Base-by-base conservation (phyloP, 1,140 invertebrate species). In the Lasaia peninsularis region DNA sequence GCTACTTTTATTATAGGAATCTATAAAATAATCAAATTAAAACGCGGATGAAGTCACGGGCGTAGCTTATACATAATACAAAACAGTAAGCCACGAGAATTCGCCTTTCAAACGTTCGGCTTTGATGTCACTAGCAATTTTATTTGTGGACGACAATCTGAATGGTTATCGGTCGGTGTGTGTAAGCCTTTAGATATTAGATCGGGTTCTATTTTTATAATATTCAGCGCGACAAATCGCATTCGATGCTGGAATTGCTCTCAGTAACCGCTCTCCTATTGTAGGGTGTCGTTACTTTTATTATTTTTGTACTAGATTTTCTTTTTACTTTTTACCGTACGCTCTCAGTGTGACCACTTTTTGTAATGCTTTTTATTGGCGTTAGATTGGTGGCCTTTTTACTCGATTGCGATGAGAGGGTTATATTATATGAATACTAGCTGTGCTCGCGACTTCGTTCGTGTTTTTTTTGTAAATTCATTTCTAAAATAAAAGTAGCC, bases 141-240 rank as follows among this genome's bases (percentile, higher is more conserved):
- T 65, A 56, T 56, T 48, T 58, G 49, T 21, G 31, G 40, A 37
- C 28, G 50, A 37, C 34, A 32, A 63, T 65, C 56, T 62, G 49
- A 52, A 64, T 60, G 60, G 34, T 55, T 56, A 52, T 53, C 18
- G 52, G 11, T 56, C 34, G 59, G 21, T 20, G 49, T 31, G 40
- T 53, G 59, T 56, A 40, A 56, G 53, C 53, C 59, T 53, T 66
- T n/a, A 50, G 64, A 59, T 62, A 66, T 62, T 62, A 66, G 54
- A 66, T 58, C 56, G 44, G 64, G 60, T 66, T 66, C 60, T 62
- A 66, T 63, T 66, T 60, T 54, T 66, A 62, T 60, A 66, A 63
- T 59, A 55, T 60, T 56, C 21, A 49, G 58, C 60, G 52, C 65
- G 64, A 62, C 64, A 58, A 58, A 60, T 65, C 58, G 65, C 65